Base-by-base conservation (phyloP, 2,888 invertebrate species). In the Caenorhabditis sp. region DNA sequence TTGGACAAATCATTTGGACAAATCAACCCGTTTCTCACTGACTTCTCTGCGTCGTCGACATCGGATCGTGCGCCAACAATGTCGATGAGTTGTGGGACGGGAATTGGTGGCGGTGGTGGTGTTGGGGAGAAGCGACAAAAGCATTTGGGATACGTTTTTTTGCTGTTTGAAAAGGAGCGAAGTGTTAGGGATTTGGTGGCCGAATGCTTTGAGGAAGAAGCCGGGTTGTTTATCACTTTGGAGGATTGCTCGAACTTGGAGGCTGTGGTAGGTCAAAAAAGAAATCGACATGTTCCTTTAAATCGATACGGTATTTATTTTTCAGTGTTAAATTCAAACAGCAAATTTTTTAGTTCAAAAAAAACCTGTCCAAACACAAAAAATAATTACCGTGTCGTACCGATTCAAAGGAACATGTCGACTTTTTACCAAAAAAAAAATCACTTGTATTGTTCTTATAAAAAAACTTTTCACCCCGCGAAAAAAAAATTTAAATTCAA, bases 151-250 rank as follows among this genome's bases (percentile, higher is more conserved):
- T 91, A 91, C 85, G 90, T 90, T 70, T 91, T 91, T 86, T 86
- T 91, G 76, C 86, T 91, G 60, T 91, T 90, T 84, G 90, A 97
- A 93, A 95, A 97, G 89, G 97, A 99, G 90, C 93, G 93, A 89
- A 95, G 95, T 62, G 97, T 97, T 73, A 96, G 97, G 88, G 94
- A 94, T 86, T 90, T 97, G 88, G 97, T 97, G 90, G 96, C 97
- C 88, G 94, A 95, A 10, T 97, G 97, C 90, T 95, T 96, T 88
- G 93, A 95, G 65, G 97, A 97, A 89, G 97, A 97, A 88, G 96
- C 96, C 89, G 97, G 97, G 90, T 90, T 97, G 74, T 97, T 97
- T 90, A 91, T 74, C 17, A 62, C 52, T 43, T 23, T 75, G 67
- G 67, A 67, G 12, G 65, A 56, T 57, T 50, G 59, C 5, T 5